Conservation (phyloP, 2,113 vertebrate genomes). For the Macrotus californicus region DNA sequence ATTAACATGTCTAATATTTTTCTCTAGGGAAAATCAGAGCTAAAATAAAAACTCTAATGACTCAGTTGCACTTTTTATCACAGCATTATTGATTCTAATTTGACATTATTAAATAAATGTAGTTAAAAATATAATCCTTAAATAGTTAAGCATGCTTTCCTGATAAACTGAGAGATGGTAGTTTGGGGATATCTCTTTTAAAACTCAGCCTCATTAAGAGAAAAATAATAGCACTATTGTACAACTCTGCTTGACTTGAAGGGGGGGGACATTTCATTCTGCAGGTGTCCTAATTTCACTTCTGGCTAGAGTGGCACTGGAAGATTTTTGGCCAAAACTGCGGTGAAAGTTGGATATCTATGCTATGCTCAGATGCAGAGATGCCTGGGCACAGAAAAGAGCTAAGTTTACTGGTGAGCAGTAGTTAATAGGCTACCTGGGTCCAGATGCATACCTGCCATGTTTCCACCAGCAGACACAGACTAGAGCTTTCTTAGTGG, state of each 20-base stretch:
- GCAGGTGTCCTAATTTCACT: background rate
- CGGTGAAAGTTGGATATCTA: background rate
- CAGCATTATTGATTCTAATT: conserved; percentile 39
- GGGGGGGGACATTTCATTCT: background rate
- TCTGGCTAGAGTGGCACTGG: background rate
- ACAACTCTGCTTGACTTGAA: background rate
- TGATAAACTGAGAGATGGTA: background rate
- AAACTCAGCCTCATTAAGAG: background rate
- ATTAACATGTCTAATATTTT: conserved; percentile 46
- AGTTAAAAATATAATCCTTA: conserved; percentile 14
- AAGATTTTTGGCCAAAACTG: conserved; percentile 46
- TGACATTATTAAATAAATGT: conserved; percentile 42
- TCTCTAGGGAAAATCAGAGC: conserved; percentile 10
- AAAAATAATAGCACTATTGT: background rate
- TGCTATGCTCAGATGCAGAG: background rate
- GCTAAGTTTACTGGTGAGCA: background rate
- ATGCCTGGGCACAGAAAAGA: conserved; percentile 31
- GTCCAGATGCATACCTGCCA: background rate
- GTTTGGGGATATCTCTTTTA: background rate
- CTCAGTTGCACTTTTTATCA: conserved; percentile 47
- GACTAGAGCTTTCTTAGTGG: background rate
- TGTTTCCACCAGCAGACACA: background rate
- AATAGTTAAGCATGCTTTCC: conserved; percentile 36
- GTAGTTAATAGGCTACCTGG: conserved; percentile 46
- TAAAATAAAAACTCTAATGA: conserved; percentile 42